These are phyloP conservation scores for Eudasyphora cyanicolor DNA, from an alignment of 2,888 invertebrate species.

Conservation along the genomic window DNA sequence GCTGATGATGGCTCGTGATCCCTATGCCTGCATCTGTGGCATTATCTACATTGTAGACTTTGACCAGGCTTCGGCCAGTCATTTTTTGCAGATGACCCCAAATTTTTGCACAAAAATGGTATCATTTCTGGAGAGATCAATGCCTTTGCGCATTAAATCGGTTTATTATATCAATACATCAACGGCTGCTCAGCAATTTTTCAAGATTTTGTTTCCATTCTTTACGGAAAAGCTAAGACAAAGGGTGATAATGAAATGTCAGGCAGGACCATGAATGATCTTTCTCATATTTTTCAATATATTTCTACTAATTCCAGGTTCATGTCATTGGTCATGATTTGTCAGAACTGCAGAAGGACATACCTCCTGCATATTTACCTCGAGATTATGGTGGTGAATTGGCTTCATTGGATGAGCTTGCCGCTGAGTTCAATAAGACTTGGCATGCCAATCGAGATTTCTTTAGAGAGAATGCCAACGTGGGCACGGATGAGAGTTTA, in stretches of 20 bases:
- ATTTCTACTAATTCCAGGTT: conserved; percentile 78
- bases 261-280: background rate
- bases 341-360: conserved; percentile 77
- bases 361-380: conserved; percentile 83
- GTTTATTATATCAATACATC: conserved; percentile 83
- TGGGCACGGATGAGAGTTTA: conserved; percentile 70
- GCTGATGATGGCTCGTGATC: conserved; percentile 82
- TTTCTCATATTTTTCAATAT: conserved; percentile 30
- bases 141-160: conserved; percentile 83
- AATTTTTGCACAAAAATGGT: conserved; percentile 83
- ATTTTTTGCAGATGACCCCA: conserved; percentile 83
- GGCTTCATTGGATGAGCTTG: conserved; percentile 69
- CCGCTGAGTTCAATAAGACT: conserved; percentile 68
- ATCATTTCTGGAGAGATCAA: conserved; percentile 82
- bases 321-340: conserved; percentile 82
- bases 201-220: conserved; percentile 82
- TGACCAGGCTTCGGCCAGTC: conserved; percentile 81
- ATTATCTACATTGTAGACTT: conserved; percentile 82
- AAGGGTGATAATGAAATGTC: conserved; percentile 79
- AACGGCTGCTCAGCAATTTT: conserved; percentile 82
- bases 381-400: conserved; percentile 84
- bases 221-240: conserved; percentile 83
- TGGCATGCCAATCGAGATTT: conserved; percentile 68
- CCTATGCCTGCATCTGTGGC: conserved; percentile 82
- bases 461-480: conserved; percentile 72